Evolutionary conservation across 35 echinoderm and acorn worm species (phyloP).

Genomic region (Diadema setosum): DNA sequence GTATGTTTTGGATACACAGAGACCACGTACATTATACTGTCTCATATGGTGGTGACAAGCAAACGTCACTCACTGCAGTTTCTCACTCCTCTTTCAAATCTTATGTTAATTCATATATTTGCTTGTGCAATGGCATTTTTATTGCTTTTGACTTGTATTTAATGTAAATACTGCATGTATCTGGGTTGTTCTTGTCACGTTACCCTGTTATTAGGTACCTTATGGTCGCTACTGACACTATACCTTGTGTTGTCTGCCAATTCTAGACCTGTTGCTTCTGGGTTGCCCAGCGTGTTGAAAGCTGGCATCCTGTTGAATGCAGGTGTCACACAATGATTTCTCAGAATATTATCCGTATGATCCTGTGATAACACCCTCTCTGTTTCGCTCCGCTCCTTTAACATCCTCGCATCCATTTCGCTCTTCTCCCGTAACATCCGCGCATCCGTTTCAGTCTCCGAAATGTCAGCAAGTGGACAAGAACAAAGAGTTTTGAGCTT

Average conservation of each 20-base stretch:
- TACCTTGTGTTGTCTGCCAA: slow-evolving; percentile 21
- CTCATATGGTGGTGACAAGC: not conserved
- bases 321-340: not conserved
- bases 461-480: slow-evolving; percentile 22
- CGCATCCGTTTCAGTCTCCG: slow-evolving; percentile 8
- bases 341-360: slow-evolving; percentile 30
- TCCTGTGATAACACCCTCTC: not conserved
- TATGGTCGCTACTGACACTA: not conserved
- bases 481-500: slow-evolving; percentile 28
- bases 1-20: not conserved
- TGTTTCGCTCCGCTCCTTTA: not conserved
- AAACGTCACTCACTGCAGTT: not conserved
- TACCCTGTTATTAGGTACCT: slow-evolving; percentile 24
- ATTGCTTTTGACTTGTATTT: slow-evolving; percentile 40
- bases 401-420: not conserved
- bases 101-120: slow-evolving; percentile 22
- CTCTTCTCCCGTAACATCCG: not conserved
- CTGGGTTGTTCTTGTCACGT: slow-evolving; percentile 21
- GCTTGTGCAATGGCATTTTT: slow-evolving; percentile 8
- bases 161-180: slow-evolving; percentile 18
- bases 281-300: not conserved
- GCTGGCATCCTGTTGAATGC: not conserved
- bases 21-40: not conserved
- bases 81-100: not conserved
- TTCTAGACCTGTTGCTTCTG: not conserved